A percentile compares a stretch with the other conserved stretches of the same genome.
Evolutionary conservation across 1,140 invertebrate species (phyloP).

Genomic region (Chironomus striatipennis): DNA sequence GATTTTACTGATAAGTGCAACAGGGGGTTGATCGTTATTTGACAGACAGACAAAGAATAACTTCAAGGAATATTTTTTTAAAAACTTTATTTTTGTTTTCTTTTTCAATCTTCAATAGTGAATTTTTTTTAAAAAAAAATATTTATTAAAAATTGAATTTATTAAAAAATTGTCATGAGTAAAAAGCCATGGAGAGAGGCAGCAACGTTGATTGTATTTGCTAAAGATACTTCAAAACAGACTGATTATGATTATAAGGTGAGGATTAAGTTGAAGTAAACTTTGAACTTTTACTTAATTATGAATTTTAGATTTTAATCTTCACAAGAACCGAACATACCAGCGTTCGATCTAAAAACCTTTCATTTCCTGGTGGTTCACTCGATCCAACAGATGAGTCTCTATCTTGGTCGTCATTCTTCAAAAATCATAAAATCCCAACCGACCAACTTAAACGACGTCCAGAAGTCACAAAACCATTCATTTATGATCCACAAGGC

Average conservation of each 20-base stretch:
- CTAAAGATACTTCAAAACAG: background rate
- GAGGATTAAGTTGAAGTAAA: background rate
- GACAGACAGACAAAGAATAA: no score
- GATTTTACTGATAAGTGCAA: no score
- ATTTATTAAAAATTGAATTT: no score
- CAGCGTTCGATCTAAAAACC: constrained; percentile 59
- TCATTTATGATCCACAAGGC: constrained; percentile 42
- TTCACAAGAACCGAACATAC: constrained; percentile 54
- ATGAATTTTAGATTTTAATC: constrained; percentile 45
- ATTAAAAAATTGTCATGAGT: background rate
- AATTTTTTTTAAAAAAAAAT: no score
- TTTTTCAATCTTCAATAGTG: no score
- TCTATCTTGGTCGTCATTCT: constrained; percentile 60
- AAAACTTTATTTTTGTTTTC: no score
- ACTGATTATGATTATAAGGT: background rate
- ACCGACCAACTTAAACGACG: constrained; percentile 41
- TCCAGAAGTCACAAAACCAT: constrained; percentile 36
- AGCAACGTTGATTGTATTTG: background rate
- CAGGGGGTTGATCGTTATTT: no score
- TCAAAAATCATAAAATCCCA: constrained; percentile 47
- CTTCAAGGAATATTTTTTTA: no score
- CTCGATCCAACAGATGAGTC: constrained; percentile 57
- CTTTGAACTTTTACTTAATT: background rate
- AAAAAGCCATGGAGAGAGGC: background rate
- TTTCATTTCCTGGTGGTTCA: constrained; percentile 77